Conservation (phyloP, 1,140 invertebrate genomes). For the Sminthurinus signatus region DNA sequence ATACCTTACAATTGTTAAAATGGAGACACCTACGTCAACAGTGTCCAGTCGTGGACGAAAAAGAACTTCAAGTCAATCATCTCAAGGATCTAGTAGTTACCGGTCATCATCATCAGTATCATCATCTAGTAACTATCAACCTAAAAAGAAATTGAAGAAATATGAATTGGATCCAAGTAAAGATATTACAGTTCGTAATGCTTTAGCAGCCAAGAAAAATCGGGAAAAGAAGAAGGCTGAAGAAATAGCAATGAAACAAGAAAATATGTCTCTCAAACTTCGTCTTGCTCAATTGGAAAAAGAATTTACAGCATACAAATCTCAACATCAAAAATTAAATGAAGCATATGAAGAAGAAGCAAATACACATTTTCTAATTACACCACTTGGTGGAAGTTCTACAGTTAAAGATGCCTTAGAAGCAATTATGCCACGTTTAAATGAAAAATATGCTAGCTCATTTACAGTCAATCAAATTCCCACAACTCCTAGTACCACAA, state of each 20-base stretch:
- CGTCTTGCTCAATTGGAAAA: neutral
- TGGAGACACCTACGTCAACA: too few relatives aligned
- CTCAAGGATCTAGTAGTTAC: neutral
- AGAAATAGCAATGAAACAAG: neutral
- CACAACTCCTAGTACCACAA: too few relatives aligned
- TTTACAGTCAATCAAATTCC: too few relatives aligned
- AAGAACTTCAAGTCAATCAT: neutral
- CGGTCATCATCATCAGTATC: neutral
- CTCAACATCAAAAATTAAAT: neutral
- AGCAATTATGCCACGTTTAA: too few relatives aligned
- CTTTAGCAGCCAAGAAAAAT: neutral
- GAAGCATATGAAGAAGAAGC: neutral
- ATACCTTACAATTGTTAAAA: too few relatives aligned
- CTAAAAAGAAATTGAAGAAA: conserved; percentile 11
- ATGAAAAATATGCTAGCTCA: too few relatives aligned
- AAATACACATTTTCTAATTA: neutral
- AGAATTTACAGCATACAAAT: neutral
- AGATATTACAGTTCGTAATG: conserved; percentile 3
- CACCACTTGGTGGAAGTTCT: neutral
- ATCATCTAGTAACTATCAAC: too few relatives aligned
- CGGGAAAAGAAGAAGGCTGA: conserved; percentile 11
- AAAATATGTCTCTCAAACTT: neutral
- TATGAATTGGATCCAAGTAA: conserved; percentile 2
- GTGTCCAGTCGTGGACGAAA: neutral
- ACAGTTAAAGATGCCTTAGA: too few relatives aligned